A percentile compares a stretch with the other conserved stretches of the same genome.
Evolutionary conservation across 2,888 invertebrate genomes (phyloP).

Genomic region (Chrysodeixis includens): DNA sequence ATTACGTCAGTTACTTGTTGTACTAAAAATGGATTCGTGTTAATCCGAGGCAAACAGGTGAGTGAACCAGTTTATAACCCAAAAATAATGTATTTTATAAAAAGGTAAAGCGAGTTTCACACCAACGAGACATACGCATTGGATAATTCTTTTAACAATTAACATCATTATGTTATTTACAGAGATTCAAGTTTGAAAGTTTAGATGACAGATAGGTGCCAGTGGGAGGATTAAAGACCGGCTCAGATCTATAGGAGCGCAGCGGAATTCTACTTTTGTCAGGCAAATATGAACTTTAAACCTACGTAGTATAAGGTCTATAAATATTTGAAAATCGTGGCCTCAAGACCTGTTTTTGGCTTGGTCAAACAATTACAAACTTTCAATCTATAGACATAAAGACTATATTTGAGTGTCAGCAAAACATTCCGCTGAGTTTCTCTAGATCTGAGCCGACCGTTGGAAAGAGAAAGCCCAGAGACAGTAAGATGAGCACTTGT

Average conservation of each 20-base stretch:
- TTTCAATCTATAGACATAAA: no score
- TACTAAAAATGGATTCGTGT: no score
- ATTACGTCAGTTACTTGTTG: no score
- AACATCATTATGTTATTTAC: conserved; percentile 60
- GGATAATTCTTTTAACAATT: conserved; percentile 69
- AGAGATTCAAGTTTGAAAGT: conserved; percentile 55
- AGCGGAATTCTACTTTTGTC: no score
- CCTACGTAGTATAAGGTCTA: no score
- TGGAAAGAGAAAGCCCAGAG: conserved; percentile 61
- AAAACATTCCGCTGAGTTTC: not conserved
- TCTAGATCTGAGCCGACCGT: not conserved
- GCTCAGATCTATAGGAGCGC: no score
- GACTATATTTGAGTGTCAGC: no score
- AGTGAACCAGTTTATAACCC: not conserved
- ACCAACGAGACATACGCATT: conserved; percentile 55
- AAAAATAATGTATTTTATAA: conserved; percentile 12
- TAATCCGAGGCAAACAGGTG: no score
- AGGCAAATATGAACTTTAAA: no score
- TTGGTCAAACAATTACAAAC: no score
- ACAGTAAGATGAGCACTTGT: conserved; percentile 68
- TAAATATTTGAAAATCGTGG: no score
- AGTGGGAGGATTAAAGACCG: conserved; percentile 18
- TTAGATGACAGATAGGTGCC: conserved; percentile 38
- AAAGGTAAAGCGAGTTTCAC: conserved; percentile 49
- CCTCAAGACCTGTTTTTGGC: no score